Evolutionary conservation across 1,140 invertebrate genomes (phyloP).

Genomic region (Conus betulinus): DNA sequence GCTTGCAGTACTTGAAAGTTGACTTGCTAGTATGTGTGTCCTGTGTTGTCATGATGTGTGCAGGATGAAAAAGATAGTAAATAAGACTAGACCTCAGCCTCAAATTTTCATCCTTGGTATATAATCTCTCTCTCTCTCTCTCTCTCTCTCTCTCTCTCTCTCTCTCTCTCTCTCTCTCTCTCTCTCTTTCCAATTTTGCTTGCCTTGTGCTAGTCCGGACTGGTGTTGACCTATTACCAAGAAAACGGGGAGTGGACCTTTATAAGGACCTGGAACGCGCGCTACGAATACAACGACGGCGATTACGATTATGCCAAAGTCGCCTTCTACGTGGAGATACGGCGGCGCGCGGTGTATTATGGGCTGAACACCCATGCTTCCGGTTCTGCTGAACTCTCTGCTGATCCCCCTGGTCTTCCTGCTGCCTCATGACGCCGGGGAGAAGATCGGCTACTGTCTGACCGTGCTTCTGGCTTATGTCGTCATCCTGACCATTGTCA

Average conservation of each 20-base stretch:
- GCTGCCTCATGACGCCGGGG: constrained; percentile 55
- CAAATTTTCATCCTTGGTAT: too few relatives aligned
- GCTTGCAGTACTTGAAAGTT: too few relatives aligned
- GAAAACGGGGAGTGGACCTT: constrained; percentile 50
- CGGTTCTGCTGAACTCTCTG: constrained; percentile 47
- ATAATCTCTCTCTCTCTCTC: too few relatives aligned
- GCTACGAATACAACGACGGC: constrained; percentile 15
- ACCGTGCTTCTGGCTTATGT: constrained; percentile 53
- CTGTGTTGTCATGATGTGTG: too few relatives aligned
- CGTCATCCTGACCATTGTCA: constrained; percentile 55
- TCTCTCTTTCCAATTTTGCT: too few relatives aligned
- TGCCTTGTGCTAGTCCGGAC: too few relatives aligned
- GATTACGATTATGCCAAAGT: constrained; percentile 49
- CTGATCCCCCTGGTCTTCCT: constrained; percentile 51
- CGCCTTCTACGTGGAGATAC: constrained; percentile 38
- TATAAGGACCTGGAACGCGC: background rate
- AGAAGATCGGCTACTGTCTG: constrained; percentile 55
- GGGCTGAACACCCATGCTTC: constrained; percentile 53
- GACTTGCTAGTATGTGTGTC: too few relatives aligned
- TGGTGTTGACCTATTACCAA: constrained; percentile 19
- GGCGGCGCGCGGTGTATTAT: constrained; percentile 45
- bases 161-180: too few relatives aligned
- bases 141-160: too few relatives aligned
- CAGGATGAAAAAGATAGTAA: too few relatives aligned
- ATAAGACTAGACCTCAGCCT: too few relatives aligned